Evolutionary conservation across 2,888 invertebrate genomes (phyloP), one percentile per base, ranked within the genome.

Genomic region (Mythimna loreyi): DNA sequence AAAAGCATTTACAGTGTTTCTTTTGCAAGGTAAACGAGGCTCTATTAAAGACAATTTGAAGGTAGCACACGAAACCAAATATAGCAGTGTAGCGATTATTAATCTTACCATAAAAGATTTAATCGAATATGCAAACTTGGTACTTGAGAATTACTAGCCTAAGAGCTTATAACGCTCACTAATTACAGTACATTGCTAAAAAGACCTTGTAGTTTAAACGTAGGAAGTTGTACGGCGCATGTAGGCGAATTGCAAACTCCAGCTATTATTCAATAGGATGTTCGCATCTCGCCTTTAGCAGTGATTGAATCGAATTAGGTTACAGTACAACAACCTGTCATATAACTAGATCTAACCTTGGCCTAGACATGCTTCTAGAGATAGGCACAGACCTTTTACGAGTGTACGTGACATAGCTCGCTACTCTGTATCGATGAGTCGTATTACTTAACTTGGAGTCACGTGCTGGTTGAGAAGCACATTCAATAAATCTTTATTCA

Each of bases 231-330:
- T 40, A 45, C 36, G 13, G 23, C 45, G 70, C 52, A 59, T 57
- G 86, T 86, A 76, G 82, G 81, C 66, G 82, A 56, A 58, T 73
- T 75, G 85, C 76, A 72, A 85, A 83, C 70, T 62, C 62, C 61
- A 75, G 74, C 71, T 57, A 81, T 83, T 83, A 86, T 81, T 75
- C 77, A 83, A 83, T 83, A 77, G 79, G 76, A 80, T 73, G 72
- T 63, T 49, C 61, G 67, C 47, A 66, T 69, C 55, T 74, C 30
- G 71, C 50, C 50, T 77, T 50, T 65, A 64, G 63, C 75, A 72
- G 64, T 64, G 75, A 82, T 78, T 80, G 72, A 70, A 69, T 63
- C 21, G 45, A 73, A 73, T 80, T 75, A 70, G 66, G 75, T 73
- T 75, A 70, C 69, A 67, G 78, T 69, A 57, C 68, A 80, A 71